Percentiles rank a stretch among this genome's conserved stretches.
Conservation (phyloP, 2,113 vertebrate genomes). For the Hiodon tergisus region DNA sequence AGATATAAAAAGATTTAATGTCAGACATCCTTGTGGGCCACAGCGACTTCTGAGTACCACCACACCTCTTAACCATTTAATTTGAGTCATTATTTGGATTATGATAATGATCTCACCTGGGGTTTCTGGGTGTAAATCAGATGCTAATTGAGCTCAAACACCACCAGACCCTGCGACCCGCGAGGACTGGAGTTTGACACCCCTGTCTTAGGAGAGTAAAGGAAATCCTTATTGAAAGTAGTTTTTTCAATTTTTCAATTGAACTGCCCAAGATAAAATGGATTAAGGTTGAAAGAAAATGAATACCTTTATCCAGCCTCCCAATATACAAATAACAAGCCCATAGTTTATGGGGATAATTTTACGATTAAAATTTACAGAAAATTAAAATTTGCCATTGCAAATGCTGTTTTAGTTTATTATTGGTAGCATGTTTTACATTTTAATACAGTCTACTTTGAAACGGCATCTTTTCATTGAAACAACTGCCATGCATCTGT, state of each 20-base stretch:
- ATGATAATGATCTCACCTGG: too few relatives aligned
- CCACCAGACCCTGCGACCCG: too few relatives aligned
- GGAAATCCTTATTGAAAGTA: too few relatives aligned
- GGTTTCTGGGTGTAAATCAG: too few relatives aligned
- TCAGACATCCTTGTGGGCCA: too few relatives aligned
- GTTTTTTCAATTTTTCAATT: background rate
- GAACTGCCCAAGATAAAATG: background rate
- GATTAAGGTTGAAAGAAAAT: background rate
- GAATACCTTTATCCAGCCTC: background rate
- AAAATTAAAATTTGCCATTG: background rate
- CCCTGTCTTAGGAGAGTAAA: too few relatives aligned
- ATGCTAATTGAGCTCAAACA: too few relatives aligned
- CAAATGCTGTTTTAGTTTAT: background rate
- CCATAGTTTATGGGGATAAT: conserved; percentile 3
- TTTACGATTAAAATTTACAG: background rate
- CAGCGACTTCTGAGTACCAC: too few relatives aligned
- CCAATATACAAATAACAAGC: background rate
- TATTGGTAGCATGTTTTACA: background rate
- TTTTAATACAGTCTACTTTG: conserved; percentile 1
- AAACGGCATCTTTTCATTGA: background rate
- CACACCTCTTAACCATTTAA: too few relatives aligned
- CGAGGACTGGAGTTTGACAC: too few relatives aligned
- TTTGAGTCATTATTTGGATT: too few relatives aligned
- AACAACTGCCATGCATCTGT: background rate
- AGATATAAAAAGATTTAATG: too few relatives aligned